These are phyloP conservation scores for Synanthedon andrenaeformis DNA, from an alignment of 2,888 invertebrate species.

Conservation along the genomic window DNA sequence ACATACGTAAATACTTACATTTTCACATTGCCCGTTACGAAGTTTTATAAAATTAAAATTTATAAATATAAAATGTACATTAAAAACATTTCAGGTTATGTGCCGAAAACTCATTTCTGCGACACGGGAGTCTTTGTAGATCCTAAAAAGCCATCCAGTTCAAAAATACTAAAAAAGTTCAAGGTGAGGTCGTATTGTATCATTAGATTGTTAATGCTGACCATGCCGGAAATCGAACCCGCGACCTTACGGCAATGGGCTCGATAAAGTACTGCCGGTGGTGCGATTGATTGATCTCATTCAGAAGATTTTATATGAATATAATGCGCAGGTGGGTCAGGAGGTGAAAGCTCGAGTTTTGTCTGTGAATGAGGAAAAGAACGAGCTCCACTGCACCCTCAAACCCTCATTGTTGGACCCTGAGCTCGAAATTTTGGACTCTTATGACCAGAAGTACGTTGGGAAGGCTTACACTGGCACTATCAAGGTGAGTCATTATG, in stretches of 20 bases:
- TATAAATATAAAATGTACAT: neutral
- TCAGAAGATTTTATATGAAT: too few relatives aligned
- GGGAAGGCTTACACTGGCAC: constrained; percentile 70
- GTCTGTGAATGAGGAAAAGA: constrained; percentile 44
- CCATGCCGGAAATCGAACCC: too few relatives aligned
- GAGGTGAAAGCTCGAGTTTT: constrained; percentile 73
- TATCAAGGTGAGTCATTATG: constrained; percentile 44
- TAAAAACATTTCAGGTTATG: constrained; percentile 11
- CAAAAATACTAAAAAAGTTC: constrained; percentile 63
- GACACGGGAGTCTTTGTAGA: constrained; percentile 54
- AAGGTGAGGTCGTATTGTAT: constrained; percentile 26
- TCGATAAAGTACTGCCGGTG: too few relatives aligned
- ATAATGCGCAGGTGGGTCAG: constrained; percentile 51
- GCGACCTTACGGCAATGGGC: too few relatives aligned
- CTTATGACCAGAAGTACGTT: constrained; percentile 56
- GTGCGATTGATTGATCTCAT: too few relatives aligned
- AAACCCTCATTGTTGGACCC: constrained; percentile 74
- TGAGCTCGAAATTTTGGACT: constrained; percentile 58
- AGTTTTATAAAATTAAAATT: too few relatives aligned
- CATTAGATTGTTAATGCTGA: too few relatives aligned
- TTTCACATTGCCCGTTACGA: too few relatives aligned
- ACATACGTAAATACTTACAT: too few relatives aligned
- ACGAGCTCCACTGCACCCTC: constrained; percentile 71
- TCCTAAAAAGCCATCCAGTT: constrained; percentile 35
- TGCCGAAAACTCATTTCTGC: constrained; percentile 70